A percentile compares a stretch with the other conserved stretches of the same genome.
phyloP scores from a whole-genome alignment of 92 coral and sea anemone genomes.

The Porites lobata region DNA sequence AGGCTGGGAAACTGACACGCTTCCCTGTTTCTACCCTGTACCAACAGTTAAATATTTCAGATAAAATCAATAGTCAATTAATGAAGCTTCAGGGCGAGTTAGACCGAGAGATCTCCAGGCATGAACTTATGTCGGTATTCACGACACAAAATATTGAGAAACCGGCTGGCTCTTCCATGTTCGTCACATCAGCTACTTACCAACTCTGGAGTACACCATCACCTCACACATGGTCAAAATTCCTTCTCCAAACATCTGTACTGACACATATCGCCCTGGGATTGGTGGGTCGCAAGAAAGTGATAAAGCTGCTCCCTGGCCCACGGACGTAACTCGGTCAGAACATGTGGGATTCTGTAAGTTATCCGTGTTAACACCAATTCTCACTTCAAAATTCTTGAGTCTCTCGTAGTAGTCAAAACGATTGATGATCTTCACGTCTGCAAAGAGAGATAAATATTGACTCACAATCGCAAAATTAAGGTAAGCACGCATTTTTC shows the following conservation, averaged over 20 bases:
- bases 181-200: conserved; percentile 47
- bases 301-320: conserved; percentile 85
- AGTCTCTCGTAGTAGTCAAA: conserved; percentile 81
- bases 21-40: too few species aligned
- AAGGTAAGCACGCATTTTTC: not conserved
- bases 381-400: conserved; percentile 92
- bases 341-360: conserved; percentile 89
- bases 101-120: too few species aligned
- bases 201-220: conserved; percentile 92
- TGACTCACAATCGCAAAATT: not conserved
- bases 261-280: conserved; percentile 95
- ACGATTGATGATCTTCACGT: conserved; percentile 89
- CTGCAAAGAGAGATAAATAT: conserved; percentile 39
- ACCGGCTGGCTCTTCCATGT: not conserved
- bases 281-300: conserved; percentile 94
- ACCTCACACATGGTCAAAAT: conserved; percentile 92
- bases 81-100: too few species aligned
- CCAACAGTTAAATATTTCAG: too few species aligned
- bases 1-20: too few species aligned
- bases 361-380: conserved; percentile 79
- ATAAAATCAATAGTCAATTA: too few species aligned
- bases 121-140: too few species aligned
- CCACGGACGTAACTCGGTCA: conserved; percentile 90
- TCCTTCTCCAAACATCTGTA: conserved; percentile 97
- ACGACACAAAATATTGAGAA: too few species aligned